Percentiles rank a stretch among this genome's conserved stretches.
Evolutionary conservation across 2,888 invertebrate genomes (phyloP).

Genomic region (Pomacea canaliculata): DNA sequence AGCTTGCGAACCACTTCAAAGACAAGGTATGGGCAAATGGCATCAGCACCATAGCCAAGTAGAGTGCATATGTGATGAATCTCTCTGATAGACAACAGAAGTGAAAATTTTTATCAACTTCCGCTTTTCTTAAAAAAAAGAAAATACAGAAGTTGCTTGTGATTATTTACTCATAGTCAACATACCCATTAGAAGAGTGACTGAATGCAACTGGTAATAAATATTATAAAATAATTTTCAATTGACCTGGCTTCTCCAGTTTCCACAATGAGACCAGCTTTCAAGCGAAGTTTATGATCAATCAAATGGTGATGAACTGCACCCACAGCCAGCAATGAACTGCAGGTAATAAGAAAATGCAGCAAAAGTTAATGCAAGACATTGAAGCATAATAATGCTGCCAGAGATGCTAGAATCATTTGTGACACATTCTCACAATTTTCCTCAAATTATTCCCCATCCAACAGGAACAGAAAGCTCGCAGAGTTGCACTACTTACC

Average conservation of each 20-base stretch:
- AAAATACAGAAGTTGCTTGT: not conserved
- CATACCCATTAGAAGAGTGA: too few relatives aligned
- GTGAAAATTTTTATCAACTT: not conserved
- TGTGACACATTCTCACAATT: too few relatives aligned
- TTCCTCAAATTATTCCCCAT: too few relatives aligned
- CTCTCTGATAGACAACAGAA: slow-evolving; percentile 69
- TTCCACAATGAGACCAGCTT: slow-evolving; percentile 93
- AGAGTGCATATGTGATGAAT: slow-evolving; percentile 97
- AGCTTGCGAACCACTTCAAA: slow-evolving; percentile 92
- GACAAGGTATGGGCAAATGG: slow-evolving; percentile 95
- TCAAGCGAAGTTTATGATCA: slow-evolving; percentile 94
- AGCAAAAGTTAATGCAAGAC: not conserved
- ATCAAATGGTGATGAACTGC: slow-evolving; percentile 96
- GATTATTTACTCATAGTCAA: too few relatives aligned
- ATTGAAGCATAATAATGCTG: too few relatives aligned
- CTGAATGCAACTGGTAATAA: too few relatives aligned
- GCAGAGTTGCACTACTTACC: slow-evolving; percentile 61
- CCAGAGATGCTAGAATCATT: too few relatives aligned
- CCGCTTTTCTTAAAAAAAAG: not conserved
- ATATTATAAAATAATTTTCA: not conserved
- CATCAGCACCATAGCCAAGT: slow-evolving; percentile 97
- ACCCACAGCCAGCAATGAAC: slow-evolving; percentile 87
- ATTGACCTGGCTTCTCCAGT: slow-evolving; percentile 90
- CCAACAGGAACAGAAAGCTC: too few relatives aligned
- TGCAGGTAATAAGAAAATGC: slow-evolving; percentile 69